phyloP scores from a whole-genome alignment of 2,113 vertebrate species.

The Nyctibius bracteatus region DNA sequence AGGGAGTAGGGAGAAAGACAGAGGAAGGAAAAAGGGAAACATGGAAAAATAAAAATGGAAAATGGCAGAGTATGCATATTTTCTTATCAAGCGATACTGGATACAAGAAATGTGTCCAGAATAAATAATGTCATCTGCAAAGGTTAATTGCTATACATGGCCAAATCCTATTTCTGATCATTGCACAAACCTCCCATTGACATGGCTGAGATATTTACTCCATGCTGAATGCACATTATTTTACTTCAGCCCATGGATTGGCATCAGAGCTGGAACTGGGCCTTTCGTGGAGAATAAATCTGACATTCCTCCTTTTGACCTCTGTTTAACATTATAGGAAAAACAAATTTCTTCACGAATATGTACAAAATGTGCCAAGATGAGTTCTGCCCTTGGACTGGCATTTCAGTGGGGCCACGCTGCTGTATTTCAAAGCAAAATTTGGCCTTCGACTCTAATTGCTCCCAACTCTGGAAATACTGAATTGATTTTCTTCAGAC shows the following conservation, averaged over 20 bases:
- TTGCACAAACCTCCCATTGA: background rate
- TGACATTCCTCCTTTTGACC: background rate
- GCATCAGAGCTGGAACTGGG: background rate
- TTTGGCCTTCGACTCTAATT: slow-evolving; percentile 8
- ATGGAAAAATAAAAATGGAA: background rate
- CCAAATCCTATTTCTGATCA: background rate
- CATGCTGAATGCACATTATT: background rate
- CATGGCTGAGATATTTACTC: background rate
- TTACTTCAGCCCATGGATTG: background rate
- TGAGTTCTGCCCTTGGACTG: background rate
- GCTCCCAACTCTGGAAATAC: slow-evolving; percentile 2
- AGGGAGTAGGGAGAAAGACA: background rate
- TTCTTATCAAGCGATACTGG: background rate
- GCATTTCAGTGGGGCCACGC: background rate
- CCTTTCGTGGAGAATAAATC: background rate
- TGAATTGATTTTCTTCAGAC: slow-evolving; percentile 53
- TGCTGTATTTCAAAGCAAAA: slow-evolving; percentile 9
- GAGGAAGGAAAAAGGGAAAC: background rate
- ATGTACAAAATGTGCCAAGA: slow-evolving; percentile 4
- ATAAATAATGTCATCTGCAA: background rate
- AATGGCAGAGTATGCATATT: background rate
- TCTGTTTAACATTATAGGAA: background rate
- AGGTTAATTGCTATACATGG: background rate
- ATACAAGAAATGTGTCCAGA: background rate
- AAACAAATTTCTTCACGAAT: slow-evolving; percentile 3